These are phyloP conservation scores for Seira ritae DNA, from an alignment of 2,888 invertebrate genomes.

Conservation along the genomic window DNA sequence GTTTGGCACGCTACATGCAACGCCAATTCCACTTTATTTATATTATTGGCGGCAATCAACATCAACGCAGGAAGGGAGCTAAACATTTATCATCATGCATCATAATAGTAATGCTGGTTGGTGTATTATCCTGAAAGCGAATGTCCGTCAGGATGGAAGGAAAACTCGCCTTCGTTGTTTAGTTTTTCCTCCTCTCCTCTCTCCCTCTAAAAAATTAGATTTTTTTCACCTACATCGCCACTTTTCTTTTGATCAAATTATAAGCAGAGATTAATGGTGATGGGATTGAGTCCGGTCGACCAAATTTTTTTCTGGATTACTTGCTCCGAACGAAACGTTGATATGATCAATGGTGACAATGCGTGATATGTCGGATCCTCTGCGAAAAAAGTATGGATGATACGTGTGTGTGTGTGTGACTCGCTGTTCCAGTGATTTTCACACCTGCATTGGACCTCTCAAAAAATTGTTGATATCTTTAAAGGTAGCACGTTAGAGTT, in stretches of 20 bases:
- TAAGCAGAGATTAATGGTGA: neutral
- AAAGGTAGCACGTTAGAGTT: too few species aligned
- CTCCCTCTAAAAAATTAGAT: conserved; percentile 3
- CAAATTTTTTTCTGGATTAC: neutral
- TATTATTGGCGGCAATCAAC: neutral
- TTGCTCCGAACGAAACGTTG: neutral
- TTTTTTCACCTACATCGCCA: conserved; percentile 4
- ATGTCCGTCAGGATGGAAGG: neutral
- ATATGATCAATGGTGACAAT: conserved; percentile 7
- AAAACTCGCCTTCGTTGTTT: too few species aligned
- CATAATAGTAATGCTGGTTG: neutral
- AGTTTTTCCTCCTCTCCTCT: conserved; percentile 18
- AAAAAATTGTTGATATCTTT: too few species aligned
- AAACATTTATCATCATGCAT: conserved; percentile 15
- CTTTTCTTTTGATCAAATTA: neutral
- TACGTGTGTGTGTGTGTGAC: too few species aligned
- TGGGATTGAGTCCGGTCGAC: neutral
- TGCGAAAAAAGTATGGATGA: too few species aligned
- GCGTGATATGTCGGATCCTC: neutral
- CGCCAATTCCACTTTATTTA: neutral
- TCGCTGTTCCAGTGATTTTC: too few species aligned
- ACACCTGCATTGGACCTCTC: too few species aligned
- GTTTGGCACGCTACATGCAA: conserved; percentile 14
- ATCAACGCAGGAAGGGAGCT: conserved; percentile 17
- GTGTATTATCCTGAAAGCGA: neutral